These are phyloP conservation scores for Cercopithecus hamlyni DNA, from an alignment of 2,797 vertebrate genomes.

Conservation along the genomic window DNA sequence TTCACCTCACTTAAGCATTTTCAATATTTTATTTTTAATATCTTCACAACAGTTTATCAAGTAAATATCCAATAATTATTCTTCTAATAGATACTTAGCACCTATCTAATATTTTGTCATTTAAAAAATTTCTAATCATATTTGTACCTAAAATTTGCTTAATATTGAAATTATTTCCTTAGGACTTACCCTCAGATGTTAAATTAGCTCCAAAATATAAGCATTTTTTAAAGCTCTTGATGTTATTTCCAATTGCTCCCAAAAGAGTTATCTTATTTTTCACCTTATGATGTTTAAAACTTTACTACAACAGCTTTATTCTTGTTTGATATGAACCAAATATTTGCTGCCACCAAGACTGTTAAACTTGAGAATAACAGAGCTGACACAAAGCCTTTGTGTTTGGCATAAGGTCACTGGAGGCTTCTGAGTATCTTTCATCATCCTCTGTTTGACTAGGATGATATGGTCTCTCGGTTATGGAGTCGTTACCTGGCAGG, in stretches of 20 bases:
- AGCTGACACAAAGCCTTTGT: slow-evolving; percentile 40
- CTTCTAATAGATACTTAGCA: background rate
- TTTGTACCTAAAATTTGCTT: background rate
- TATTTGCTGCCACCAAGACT: background rate
- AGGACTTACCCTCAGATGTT: background rate
- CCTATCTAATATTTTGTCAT: background rate
- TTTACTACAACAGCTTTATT: slow-evolving; percentile 10
- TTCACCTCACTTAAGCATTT: background rate
- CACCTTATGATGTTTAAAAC: slow-evolving; percentile 27
- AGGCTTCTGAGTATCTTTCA: background rate
- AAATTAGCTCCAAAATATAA: background rate
- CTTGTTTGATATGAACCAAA: slow-evolving; percentile 46
- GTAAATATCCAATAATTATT: background rate
- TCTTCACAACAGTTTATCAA: background rate
- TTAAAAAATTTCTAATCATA: background rate
- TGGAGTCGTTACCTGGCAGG: background rate
- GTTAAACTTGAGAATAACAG: slow-evolving; percentile 12
- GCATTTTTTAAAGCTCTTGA: background rate
- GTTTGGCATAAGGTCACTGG: slow-evolving; percentile 7
- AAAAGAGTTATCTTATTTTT: slow-evolving; percentile 39
- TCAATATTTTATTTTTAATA: slow-evolving; percentile 17
- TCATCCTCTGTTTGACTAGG: slow-evolving; percentile 8
- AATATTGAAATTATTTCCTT: background rate
- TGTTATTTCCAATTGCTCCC: background rate
- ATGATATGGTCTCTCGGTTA: background rate